A percentile compares a stretch with the other conserved stretches of the same genome.
Conservation (phyloP, 1,140 invertebrate genomes). For the Stegodyphus mimosarum region DNA sequence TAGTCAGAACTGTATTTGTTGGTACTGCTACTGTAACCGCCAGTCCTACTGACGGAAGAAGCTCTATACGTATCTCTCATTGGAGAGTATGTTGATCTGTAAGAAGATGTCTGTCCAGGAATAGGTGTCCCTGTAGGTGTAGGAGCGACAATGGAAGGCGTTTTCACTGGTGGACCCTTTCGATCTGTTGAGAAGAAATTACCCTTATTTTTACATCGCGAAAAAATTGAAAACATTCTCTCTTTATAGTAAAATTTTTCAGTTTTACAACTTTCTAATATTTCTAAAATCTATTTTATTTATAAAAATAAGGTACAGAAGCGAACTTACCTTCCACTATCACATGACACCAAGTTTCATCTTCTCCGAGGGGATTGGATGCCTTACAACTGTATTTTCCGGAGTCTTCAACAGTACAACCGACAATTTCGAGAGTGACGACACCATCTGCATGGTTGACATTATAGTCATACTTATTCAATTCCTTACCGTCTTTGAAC, state of each 20-base stretch:
- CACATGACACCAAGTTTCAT: constrained; percentile 94
- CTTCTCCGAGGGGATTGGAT: constrained; percentile 89
- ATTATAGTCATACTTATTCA: constrained; percentile 90
- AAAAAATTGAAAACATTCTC: background rate
- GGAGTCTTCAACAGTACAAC: constrained; percentile 92
- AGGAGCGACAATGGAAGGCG: constrained; percentile 31
- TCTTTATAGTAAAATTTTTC: background rate
- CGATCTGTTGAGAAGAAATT: constrained; percentile 5
- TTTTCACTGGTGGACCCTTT: constrained; percentile 22
- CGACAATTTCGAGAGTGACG: constrained; percentile 94
- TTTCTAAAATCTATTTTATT: background rate
- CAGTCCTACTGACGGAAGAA: constrained; percentile 12
- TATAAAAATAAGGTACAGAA: too few relatives aligned
- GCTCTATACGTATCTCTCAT: constrained; percentile 48
- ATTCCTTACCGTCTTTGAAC: constrained; percentile 93
- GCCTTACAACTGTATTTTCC: constrained; percentile 96
- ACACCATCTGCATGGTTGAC: constrained; percentile 93
- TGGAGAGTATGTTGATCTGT: constrained; percentile 41
- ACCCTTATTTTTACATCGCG: background rate
- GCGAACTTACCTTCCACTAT: constrained; percentile 92
- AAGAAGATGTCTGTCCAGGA: constrained; percentile 42
- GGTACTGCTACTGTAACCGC: background rate
- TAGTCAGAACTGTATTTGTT: constrained; percentile 46
- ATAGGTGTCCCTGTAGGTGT: constrained; percentile 35
- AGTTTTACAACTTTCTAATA: background rate